Evolutionary conservation across 2,113 vertebrate species (phyloP).

Genomic region (Alaudala cheleensis): DNA sequence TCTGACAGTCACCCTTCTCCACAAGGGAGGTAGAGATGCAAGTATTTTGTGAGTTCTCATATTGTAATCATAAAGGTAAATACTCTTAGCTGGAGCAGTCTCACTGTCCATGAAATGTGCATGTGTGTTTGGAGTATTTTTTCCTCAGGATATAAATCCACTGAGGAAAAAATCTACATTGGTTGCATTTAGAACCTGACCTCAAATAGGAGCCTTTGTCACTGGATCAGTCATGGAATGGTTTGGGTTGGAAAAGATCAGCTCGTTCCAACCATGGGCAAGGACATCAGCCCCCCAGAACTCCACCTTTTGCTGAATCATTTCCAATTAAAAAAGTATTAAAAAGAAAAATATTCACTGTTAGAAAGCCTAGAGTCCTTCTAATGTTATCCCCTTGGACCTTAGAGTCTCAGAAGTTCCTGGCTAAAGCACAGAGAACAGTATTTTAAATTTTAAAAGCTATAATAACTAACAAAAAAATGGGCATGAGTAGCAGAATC

Average conservation of each 20-base stretch:
- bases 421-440: neutral
- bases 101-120: rapidly evolving
- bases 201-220: neutral
- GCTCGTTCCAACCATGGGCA: neutral
- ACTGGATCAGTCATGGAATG: neutral
- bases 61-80: neutral
- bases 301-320: neutral
- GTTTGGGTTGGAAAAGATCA: neutral
- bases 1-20: neutral
- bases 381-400: neutral
- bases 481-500: neutral
- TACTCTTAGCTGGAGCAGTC: neutral
- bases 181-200: neutral
- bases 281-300: neutral
- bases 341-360: neutral
- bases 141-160: neutral
- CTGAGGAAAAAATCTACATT: neutral
- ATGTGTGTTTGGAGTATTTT: neutral
- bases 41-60: neutral
- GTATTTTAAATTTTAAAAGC: neutral
- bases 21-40: neutral
- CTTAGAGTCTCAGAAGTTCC: neutral
- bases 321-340: neutral
- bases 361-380: neutral
- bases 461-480: neutral